These are phyloP conservation scores for Drosophila buzzatii DNA, from an alignment of 2,888 invertebrate genomes.

Conservation along the genomic window DNA sequence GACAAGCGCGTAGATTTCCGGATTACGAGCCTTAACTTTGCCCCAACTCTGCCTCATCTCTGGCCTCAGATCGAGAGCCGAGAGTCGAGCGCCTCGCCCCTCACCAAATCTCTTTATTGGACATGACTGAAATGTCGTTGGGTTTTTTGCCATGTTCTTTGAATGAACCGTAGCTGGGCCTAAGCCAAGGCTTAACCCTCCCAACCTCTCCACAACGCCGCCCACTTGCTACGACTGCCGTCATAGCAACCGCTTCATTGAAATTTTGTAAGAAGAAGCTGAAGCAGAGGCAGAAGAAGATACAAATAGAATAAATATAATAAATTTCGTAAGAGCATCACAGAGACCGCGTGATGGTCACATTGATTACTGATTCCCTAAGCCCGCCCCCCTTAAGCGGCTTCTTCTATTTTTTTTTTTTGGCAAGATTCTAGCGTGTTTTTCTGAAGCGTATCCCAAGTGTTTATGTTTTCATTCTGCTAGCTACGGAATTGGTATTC, in stretches of 20 bases:
- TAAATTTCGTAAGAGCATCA: conserved; percentile 31
- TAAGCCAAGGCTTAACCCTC: not conserved
- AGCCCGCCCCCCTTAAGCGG: not conserved
- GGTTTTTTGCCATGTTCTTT: conserved; percentile 74
- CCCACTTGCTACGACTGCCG: not conserved
- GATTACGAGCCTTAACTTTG: conserved; percentile 35
- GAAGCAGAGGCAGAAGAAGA: not conserved
- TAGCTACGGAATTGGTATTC: conserved; percentile 57
- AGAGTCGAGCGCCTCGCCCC: not conserved
- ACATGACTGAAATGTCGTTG: conserved; percentile 67
- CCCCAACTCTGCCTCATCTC: not conserved
- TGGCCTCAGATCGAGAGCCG: conserved; percentile 10
- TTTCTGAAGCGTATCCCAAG: conserved; percentile 41
- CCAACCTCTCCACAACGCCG: not conserved
- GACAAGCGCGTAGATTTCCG: conserved; percentile 67
- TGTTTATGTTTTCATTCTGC: conserved; percentile 75
- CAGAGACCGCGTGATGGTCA: conserved; percentile 35
- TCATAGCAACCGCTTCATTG: conserved; percentile 34
- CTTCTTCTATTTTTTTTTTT: not conserved
- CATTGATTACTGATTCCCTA: conserved; percentile 11
- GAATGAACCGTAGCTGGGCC: conserved; percentile 55
- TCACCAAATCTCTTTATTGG: not conserved
- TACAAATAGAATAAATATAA: not conserved
- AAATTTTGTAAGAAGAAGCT: conserved; percentile 22
- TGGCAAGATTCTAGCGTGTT: conserved; percentile 5